A percentile compares a stretch with the other conserved stretches of the same genome.
These are phyloP conservation scores for Brevimyrus niger DNA, from an alignment of 2,113 vertebrate genomes.

Conservation along the genomic window DNA sequence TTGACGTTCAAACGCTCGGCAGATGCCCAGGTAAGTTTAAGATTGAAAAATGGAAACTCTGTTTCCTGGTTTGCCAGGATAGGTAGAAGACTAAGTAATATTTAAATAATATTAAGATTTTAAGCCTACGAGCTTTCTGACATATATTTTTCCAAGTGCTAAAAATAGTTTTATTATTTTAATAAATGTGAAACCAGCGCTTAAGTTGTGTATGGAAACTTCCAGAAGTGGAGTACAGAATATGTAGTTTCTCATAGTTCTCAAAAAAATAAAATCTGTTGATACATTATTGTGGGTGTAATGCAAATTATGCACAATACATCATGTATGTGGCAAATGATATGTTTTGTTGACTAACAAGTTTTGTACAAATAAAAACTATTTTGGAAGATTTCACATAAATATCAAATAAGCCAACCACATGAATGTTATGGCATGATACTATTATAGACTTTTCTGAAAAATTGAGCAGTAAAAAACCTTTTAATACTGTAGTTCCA, in stretches of 20 bases:
- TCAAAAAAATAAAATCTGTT: background rate
- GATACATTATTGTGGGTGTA: background rate
- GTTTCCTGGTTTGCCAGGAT: background rate
- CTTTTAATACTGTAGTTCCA: background rate
- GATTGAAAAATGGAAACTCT: background rate
- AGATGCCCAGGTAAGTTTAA: slow-evolving; percentile 73
- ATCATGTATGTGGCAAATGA: background rate
- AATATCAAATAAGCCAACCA: background rate
- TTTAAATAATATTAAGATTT: background rate
- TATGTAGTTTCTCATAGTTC: background rate
- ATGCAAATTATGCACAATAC: background rate
- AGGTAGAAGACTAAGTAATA: background rate
- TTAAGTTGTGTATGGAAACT: background rate
- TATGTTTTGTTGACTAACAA: background rate
- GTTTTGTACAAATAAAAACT: background rate
- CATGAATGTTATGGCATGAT: background rate
- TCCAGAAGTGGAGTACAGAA: background rate
- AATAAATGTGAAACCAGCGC: background rate
- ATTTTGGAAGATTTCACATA: background rate
- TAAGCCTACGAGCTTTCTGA: background rate
- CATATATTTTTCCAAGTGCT: background rate
- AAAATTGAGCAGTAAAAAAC: background rate
- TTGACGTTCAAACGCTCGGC: slow-evolving; percentile 87
- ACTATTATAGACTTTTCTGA: background rate
- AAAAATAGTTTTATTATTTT: background rate